A percentile compares a stretch with the other conserved stretches of the same genome.
Evolutionary conservation across 2,113 vertebrate genomes (phyloP).

Genomic region (Daboia siamensis): DNA sequence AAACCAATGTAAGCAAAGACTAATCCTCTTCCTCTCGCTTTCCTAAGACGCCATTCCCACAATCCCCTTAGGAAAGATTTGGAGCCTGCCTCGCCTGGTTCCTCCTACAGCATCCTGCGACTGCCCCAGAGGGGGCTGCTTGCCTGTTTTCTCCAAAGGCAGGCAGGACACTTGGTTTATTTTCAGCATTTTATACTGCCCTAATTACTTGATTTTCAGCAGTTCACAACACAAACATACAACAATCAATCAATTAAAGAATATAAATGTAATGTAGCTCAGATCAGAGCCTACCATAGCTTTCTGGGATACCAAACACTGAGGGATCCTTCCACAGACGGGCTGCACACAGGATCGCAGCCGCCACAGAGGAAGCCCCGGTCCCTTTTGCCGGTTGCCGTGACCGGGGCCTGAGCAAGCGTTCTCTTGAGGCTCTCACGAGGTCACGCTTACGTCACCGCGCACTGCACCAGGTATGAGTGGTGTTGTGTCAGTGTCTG

Average conservation of each 20-base stretch:
- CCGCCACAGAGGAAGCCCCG: background rate
- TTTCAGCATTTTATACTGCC: background rate
- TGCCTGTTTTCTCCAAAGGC: background rate
- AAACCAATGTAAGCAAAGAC: background rate
- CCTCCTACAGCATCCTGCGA: background rate
- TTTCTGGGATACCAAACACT: background rate
- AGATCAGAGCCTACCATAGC: background rate
- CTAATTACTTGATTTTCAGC: background rate
- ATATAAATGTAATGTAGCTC: background rate
- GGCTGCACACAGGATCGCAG: background rate
- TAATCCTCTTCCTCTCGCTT: background rate
- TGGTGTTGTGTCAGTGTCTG: background rate
- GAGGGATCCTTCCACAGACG: no score
- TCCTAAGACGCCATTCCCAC: background rate
- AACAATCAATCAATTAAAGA: background rate
- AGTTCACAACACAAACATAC: background rate
- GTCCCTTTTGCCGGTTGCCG: background rate
- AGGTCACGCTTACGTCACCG: background rate
- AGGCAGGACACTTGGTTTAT: background rate
- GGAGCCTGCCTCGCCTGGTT: background rate
- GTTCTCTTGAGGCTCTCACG: background rate
- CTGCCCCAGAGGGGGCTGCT: background rate
- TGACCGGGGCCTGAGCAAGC: background rate
- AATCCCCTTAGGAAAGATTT: background rate
- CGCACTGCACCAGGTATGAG: background rate